A percentile compares a stretch with the other conserved stretches of the same genome.
Conservation (phyloP, 2,888 invertebrate genomes). For the Polyommatus iphigenia region DNA sequence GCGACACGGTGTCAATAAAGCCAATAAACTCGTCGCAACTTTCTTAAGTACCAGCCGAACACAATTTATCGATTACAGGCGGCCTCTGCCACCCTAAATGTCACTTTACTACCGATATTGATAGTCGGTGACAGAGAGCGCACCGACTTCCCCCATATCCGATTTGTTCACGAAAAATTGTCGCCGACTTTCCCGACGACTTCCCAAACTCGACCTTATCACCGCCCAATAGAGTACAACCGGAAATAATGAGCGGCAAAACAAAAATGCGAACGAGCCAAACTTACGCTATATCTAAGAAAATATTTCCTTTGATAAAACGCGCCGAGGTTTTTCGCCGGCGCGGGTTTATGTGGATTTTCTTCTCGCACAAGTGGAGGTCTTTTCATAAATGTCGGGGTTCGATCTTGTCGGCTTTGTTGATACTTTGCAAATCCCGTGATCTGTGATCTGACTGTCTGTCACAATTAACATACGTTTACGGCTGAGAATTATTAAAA, state of each 20-base stretch:
- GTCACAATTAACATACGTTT: constrained; percentile 18
- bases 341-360: constrained; percentile 64
- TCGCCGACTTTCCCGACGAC: constrained; percentile 30
- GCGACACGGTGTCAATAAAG: constrained; percentile 68
- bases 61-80: constrained; percentile 73
- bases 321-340: constrained; percentile 61
- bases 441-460: constrained; percentile 48
- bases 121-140: constrained; percentile 71
- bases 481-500: no score
- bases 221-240: constrained; percentile 40
- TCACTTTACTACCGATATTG: constrained; percentile 74
- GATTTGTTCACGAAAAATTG: constrained; percentile 43
- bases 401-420: constrained; percentile 63
- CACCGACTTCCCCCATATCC: constrained; percentile 61
- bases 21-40: constrained; percentile 68
- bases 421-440: constrained; percentile 54
- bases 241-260: constrained; percentile 36
- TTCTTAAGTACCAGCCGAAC: constrained; percentile 69
- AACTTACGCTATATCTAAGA: constrained; percentile 64
- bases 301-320: constrained; percentile 68
- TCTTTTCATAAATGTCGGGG: constrained; percentile 74
- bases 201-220: constrained; percentile 45
- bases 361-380: constrained; percentile 55
- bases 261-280: constrained; percentile 49
- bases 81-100: constrained; percentile 72